Evolutionary conservation across 2,888 invertebrate genomes (phyloP).

Genomic region (Stenichneumon culpator): DNA sequence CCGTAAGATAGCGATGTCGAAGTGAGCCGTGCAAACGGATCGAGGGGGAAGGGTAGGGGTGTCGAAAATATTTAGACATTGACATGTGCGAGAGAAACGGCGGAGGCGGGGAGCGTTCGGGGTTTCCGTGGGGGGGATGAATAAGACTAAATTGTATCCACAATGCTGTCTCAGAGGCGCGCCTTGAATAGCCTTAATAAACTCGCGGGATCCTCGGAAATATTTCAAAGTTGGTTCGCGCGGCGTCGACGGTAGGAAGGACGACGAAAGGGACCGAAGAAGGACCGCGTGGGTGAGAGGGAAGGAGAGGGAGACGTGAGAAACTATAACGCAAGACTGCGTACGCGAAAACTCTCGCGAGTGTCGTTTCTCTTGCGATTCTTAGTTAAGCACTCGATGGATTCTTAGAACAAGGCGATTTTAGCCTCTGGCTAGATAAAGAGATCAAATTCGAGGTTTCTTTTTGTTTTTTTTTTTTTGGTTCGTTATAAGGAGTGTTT

Average conservation of each 20-base stretch:
- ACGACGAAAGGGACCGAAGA: conserved; percentile 67
- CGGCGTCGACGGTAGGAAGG: conserved; percentile 70
- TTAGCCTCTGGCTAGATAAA: not conserved
- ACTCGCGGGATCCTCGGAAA: conserved; percentile 84
- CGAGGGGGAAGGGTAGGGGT: conserved; percentile 71
- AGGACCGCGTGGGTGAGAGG: not conserved
- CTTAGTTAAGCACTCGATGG: not conserved
- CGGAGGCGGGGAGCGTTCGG: conserved; percentile 3
- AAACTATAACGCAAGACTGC: conserved; percentile 22
- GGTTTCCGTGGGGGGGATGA: conserved; percentile 82
- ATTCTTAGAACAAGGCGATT: conserved; percentile 18
- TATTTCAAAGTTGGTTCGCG: conserved; percentile 80
- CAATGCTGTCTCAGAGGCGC: conserved; percentile 88
- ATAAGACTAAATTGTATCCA: conserved; percentile 89
- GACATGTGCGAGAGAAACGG: conserved; percentile 69
- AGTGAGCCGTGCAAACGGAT: conserved; percentile 24
- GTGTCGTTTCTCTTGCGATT: not conserved
- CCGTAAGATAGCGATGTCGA: conserved; percentile 42
- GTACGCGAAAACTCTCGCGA: conserved; percentile 37
- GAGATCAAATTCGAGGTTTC: too few relatives aligned
- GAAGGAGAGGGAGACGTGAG: conserved; percentile 1
- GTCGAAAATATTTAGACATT: conserved; percentile 85
- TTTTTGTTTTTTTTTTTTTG: too few relatives aligned
- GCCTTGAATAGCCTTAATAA: conserved; percentile 88
- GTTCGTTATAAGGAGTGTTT: too few relatives aligned